phyloP scores from a whole-genome alignment of 64 coral and sea anemone genomes.

The Stichodactyla helianthus region DNA sequence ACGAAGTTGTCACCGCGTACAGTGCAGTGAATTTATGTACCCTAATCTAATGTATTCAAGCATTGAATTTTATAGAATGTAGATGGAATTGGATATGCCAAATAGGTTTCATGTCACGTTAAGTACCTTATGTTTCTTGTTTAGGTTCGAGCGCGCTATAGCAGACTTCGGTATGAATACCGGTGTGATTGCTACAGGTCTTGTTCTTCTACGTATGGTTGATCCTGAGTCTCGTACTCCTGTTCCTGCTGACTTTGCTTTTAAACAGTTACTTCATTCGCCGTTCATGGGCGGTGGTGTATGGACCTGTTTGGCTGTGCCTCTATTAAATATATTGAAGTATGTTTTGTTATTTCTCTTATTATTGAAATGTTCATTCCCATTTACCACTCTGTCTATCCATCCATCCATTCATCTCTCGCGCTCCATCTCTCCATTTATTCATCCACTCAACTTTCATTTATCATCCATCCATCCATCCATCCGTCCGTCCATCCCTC shows the following conservation, averaged over 20 bases:
- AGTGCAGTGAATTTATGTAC: too few species aligned
- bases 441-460: too few species aligned
- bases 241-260: conserved; percentile 75
- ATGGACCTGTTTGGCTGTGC: conserved; percentile 69
- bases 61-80: too few species aligned
- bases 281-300: conserved; percentile 82
- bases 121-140: background rate
- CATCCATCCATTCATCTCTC: too few species aligned
- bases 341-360: background rate
- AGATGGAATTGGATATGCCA: background rate
- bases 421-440: too few species aligned
- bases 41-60: too few species aligned
- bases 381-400: too few species aligned
- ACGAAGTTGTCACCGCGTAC: too few species aligned
- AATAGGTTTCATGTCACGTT: background rate
- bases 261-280: conserved; percentile 77
- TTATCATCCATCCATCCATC: too few species aligned
- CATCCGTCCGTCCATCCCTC: too few species aligned
- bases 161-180: conserved; percentile 91
- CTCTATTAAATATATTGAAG: conserved; percentile 60
- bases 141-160: conserved; percentile 76
- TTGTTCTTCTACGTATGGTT: conserved; percentile 67
- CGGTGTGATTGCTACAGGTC: conserved; percentile 72
- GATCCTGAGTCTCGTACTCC: conserved; percentile 66
- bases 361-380: too few species aligned